Evolutionary conservation across 2,113 vertebrate species (phyloP), one percentile per base, ranked within the genome.

Genomic region (Desmodus rotundus): DNA sequence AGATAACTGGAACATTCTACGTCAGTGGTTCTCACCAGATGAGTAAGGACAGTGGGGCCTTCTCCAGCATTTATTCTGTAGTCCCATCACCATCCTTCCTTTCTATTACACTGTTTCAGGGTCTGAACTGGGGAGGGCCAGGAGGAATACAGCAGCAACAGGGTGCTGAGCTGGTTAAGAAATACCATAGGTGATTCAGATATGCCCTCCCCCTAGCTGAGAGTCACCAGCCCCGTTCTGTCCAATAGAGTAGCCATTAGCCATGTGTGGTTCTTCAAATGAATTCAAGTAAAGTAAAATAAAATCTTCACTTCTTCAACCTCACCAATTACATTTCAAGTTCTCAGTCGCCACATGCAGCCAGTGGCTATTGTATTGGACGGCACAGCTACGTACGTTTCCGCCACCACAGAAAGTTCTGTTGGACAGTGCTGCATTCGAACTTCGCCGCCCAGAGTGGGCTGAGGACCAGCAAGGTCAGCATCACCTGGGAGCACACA

Each of bases 21-120:
- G 20, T 68, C 74, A 74, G 20, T 14, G 38, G 31, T 67, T 93
- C 50, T 52, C 50, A 16, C 50, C 50, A 52, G 50, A 52, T 52
- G 50, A 16, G 50, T 52, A 52, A 52, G 50, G 50, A 52, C 50
- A 52, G 50, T 52, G 47, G 11, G 47, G 50, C 15, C 15, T 52
- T 52, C 50, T 52, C 50, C 47, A 50, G 47, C 47, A 10, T 50
- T 12, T 14, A 50, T 10, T 52, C 14, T 52, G n/a, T n/a, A 52
- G 14, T 3, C 47, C n/a, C 15, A 14, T 36, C 31, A n/a, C 36
- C 10, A 1, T 1, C 10, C 2, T 61, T 12, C 19, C 31, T 16
- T 63, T 31, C 78, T 81, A 22, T 58, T 9, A 3, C 28, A 13
- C 61, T 6, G 8, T 28, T 47, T 58, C 45, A 33, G 41, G 68